A percentile compares a stretch with the other conserved stretches of the same genome.
These are phyloP conservation scores for Actinopyga echinites DNA, from an alignment of 53 echinoderm and acorn worm species.

Conservation along the genomic window DNA sequence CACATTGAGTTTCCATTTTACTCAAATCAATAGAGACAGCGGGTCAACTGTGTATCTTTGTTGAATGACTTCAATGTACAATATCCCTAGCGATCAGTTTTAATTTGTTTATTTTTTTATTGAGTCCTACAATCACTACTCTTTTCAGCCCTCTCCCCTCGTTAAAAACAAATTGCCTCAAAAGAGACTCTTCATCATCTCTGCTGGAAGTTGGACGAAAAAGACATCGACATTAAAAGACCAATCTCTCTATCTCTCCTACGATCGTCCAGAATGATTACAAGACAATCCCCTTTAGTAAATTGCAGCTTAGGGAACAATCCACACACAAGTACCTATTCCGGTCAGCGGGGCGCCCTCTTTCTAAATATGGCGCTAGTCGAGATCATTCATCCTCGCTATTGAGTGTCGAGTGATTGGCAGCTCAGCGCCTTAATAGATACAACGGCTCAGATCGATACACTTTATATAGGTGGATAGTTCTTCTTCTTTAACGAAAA, in stretches of 20 bases:
- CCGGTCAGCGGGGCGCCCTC: slow-evolving; percentile 29
- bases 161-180: too few relatives aligned
- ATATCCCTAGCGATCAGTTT: neutral
- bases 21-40: too few relatives aligned
- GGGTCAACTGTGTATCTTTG: too few relatives aligned
- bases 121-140: neutral
- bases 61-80: neutral
- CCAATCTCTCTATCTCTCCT: slow-evolving; percentile 2
- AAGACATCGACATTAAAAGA: slow-evolving; percentile 18
- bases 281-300: neutral
- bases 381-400: too few relatives aligned
- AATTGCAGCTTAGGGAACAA: slow-evolving; percentile 17
- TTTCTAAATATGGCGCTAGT: neutral
- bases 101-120: slow-evolving; percentile 8
- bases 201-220: neutral
- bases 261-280: neutral
- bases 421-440: neutral
- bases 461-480: slow-evolving; percentile 6
- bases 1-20: too few relatives aligned
- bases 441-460: neutral
- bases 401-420: neutral
- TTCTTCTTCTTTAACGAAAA: neutral
- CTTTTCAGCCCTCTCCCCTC: too few relatives aligned
- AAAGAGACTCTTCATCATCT: neutral
- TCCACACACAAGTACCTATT: slow-evolving; percentile 5